These are phyloP conservation scores for Ophioninae sp. DNA, from an alignment of 2,888 invertebrate genomes.

Conservation along the genomic window DNA sequence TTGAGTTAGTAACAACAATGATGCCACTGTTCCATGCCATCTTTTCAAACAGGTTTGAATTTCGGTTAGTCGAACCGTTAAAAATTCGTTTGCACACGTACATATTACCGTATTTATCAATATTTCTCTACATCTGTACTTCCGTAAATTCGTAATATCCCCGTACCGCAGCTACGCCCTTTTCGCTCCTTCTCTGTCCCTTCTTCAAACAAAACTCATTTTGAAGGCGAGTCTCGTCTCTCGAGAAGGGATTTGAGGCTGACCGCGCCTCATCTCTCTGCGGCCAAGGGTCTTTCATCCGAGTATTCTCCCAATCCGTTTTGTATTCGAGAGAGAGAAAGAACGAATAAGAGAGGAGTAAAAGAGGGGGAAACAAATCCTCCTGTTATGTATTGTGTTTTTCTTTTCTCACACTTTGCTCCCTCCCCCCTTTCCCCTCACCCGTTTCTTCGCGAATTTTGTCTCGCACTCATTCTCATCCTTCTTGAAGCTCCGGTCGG, in stretches of 20 bases:
- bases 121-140: constrained; percentile 28
- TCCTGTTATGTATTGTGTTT: constrained; percentile 22
- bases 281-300: constrained; percentile 29
- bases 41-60: too few species aligned
- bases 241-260: constrained; percentile 72
- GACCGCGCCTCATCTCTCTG: constrained; percentile 56
- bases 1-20: too few species aligned
- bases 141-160: constrained; percentile 40
- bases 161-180: constrained; percentile 37
- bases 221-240: constrained; percentile 76
- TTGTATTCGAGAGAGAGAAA: constrained; percentile 31
- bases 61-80: too few species aligned
- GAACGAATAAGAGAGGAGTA: constrained; percentile 9
- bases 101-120: constrained; percentile 9
- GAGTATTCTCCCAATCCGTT: constrained; percentile 29
- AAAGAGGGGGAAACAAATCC: constrained; percentile 57
- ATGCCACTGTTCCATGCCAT: too few species aligned
- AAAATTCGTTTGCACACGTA: too few species aligned
- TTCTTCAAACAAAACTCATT: constrained; percentile 74
- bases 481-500: too few species aligned
- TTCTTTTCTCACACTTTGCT: constrained; percentile 38
- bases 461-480: not conserved
- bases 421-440: not conserved
- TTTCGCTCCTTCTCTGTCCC: constrained; percentile 35
- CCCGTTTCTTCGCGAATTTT: constrained; percentile 4